phyloP scores from a whole-genome alignment of 2,797 vertebrate genomes.

The Sebastes alutus region DNA sequence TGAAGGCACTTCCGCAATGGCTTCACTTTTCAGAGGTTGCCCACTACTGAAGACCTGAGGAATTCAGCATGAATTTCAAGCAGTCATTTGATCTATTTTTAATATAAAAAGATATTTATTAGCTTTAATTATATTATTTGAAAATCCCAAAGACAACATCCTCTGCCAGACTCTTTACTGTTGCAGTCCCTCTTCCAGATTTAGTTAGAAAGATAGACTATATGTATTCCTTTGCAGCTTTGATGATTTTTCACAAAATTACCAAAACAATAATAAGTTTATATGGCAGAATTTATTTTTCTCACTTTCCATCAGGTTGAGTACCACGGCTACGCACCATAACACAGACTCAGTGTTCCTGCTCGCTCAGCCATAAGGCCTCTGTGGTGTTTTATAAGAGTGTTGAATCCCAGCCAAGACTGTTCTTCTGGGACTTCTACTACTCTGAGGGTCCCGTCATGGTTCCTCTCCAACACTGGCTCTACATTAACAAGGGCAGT shows the following conservation, averaged over 20 bases:
- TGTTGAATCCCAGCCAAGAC: slow-evolving; percentile 45
- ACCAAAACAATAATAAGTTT: background rate
- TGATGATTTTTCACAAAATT: slow-evolving; percentile 3
- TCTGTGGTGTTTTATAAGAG: slow-evolving; percentile 36
- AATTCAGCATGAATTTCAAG: background rate
- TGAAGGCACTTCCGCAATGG: background rate
- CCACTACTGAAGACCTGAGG: background rate
- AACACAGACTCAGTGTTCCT: slow-evolving; percentile 39
- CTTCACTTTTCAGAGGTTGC: too few relatives aligned
- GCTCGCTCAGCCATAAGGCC: slow-evolving; percentile 44
- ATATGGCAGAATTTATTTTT: background rate
- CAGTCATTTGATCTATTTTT: background rate
- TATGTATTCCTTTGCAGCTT: background rate
- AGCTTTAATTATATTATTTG: background rate
- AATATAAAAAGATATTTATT: background rate
- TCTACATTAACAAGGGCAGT: slow-evolving; percentile 39
- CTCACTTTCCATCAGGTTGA: slow-evolving; percentile 12
- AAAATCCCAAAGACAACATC: background rate
- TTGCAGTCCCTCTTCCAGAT: background rate
- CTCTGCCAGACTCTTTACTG: background rate
- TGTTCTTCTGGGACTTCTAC: slow-evolving; percentile 34
- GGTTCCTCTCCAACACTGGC: slow-evolving; percentile 44
- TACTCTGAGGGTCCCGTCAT: slow-evolving; percentile 42
- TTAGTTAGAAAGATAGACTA: background rate
- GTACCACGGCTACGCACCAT: background rate